Evolutionary conservation across 2,888 invertebrate genomes (phyloP), one percentile per base, ranked within the genome.

Genomic region (Euproctis similis): DNA sequence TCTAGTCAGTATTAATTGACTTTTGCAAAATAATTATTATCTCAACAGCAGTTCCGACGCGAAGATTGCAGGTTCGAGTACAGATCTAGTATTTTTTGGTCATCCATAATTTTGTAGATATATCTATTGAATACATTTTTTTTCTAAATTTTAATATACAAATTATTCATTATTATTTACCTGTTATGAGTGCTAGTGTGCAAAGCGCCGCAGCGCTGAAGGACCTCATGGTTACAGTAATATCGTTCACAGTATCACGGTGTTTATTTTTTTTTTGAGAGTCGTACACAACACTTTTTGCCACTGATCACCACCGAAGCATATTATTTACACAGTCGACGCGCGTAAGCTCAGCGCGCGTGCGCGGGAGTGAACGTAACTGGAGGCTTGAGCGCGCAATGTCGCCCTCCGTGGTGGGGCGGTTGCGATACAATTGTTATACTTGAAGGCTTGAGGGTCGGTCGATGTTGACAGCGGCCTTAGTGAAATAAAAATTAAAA

Each of bases 331-430:
- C 65, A 62, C 63, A 53, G 53, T 49, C 53, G 46, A 65, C 74
- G 77, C 82, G 82, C 82, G 76, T 53, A 57, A 64, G 71, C 65
- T 69, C 68, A 63, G 77, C 82, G 80, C 84, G 77, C 63, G 59
- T 51, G 59, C 69, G 64, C 69, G 64, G 52, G 68, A 70, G 59
- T 65, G 69, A 57, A 52, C 43, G 59, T 39, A 3, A 31, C 46
- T 29, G 23, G 35, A 41, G 53, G 46, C 46, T 36, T 36, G 46
- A 42, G 52, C 31, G 32, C 32, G 33, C 42, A 45, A 31, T 28
- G 37, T 34, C 28, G 41, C 14, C 14, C n/a, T n/a, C 28, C 27
- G 52, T 55, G 57, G 69, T 43, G 68, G 68, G 70, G 69, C 46
- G 53, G 38, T 55, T 58, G 52, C 53, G 57, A 48, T 59, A 61